phyloP scores from a whole-genome alignment of 2,888 invertebrate genomes.

The Xanthia togata region DNA sequence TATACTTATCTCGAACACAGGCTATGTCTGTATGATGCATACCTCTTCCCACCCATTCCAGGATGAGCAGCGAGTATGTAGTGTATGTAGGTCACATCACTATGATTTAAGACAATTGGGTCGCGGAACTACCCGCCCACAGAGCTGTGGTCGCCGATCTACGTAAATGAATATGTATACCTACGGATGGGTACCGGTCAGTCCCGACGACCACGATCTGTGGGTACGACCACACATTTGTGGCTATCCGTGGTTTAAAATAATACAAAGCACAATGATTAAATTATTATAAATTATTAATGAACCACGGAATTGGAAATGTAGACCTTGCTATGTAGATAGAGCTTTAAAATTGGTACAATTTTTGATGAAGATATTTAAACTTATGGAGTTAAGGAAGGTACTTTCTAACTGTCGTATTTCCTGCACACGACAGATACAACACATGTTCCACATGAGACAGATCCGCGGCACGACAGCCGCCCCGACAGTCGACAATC shows the following conservation, averaged over 20 bases:
- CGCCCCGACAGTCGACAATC: constrained; percentile 14
- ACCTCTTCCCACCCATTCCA: neutral
- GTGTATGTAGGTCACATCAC: constrained; percentile 46
- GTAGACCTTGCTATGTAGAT: neutral
- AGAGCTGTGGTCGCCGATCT: constrained; percentile 43
- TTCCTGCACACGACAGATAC: neutral
- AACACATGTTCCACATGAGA: constrained; percentile 18
- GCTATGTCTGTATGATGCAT: constrained; percentile 1
- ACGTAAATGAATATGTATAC: constrained; percentile 47
- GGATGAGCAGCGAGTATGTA: neutral
- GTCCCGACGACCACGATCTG: constrained; percentile 45
- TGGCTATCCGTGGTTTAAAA: constrained; percentile 35
- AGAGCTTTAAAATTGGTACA: neutral
- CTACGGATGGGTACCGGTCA: constrained; percentile 41
- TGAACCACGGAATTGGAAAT: neutral
- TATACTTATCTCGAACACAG: too few species aligned
- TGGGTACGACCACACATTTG: constrained; percentile 42
- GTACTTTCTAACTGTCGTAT: neutral
- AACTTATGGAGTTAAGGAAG: neutral
- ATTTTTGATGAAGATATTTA: neutral
- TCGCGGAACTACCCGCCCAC: constrained; percentile 42
- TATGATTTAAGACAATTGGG: constrained; percentile 59
- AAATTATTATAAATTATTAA: constrained; percentile 4
- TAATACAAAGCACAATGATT: constrained; percentile 23
- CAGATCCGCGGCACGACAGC: constrained; percentile 18